phyloP scores from a whole-genome alignment of 2,888 invertebrate species.

The Parelbella ahira region DNA sequence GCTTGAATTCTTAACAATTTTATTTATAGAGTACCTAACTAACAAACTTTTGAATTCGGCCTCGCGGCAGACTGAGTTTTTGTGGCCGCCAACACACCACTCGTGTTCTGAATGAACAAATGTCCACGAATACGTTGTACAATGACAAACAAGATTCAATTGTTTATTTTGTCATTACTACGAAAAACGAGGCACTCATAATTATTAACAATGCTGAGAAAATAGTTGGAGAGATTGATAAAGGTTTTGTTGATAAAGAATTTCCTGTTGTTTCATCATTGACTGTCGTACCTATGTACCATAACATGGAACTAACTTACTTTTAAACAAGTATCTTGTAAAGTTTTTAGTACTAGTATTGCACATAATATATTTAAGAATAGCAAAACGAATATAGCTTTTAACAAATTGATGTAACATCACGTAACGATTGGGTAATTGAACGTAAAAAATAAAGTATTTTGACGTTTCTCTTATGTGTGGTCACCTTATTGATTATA shows the following conservation, averaged over 20 bases:
- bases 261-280: slow-evolving; percentile 1
- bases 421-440: no score
- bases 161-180: slow-evolving; percentile 16
- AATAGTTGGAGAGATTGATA: slow-evolving; percentile 2
- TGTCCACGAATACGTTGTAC: slow-evolving; percentile 20
- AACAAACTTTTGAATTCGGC: slow-evolving; percentile 12
- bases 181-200: slow-evolving; percentile 9
- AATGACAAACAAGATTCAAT: slow-evolving; percentile 19
- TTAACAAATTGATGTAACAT: no score
- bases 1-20: slow-evolving; percentile 32
- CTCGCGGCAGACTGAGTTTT: slow-evolving; percentile 12
- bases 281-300: no score
- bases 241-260: slow-evolving; percentile 10
- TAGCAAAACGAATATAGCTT: no score
- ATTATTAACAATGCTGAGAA: slow-evolving; percentile 19
- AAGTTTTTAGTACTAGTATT: no score
- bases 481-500: no score
- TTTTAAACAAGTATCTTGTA: no score
- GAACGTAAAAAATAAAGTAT: no score
- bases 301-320: no score
- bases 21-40: slow-evolving; percentile 12
- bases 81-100: slow-evolving; percentile 6
- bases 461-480: no score
- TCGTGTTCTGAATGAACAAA: slow-evolving; percentile 19
- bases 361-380: no score